A percentile compares a stretch with the other conserved stretches of the same genome.
These are phyloP conservation scores for Oscheius sp. DNA, from an alignment of 2,888 invertebrate genomes.

Conservation along the genomic window DNA sequence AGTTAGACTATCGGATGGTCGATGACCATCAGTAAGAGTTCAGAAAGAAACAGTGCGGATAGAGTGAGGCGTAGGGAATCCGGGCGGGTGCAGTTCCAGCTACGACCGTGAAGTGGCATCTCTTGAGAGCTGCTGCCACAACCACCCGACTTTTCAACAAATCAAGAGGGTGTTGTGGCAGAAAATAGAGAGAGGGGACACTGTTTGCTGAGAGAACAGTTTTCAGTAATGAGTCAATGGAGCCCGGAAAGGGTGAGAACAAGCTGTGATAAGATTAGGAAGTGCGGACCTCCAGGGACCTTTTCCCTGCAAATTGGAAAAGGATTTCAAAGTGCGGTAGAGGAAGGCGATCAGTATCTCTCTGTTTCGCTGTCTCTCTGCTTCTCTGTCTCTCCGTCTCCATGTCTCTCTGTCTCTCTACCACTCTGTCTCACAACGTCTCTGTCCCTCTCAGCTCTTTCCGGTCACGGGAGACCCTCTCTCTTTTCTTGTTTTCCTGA, in stretches of 20 bases:
- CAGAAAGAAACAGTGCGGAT: slow-evolving; percentile 13
- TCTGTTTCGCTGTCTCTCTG: too few species aligned
- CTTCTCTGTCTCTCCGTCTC: background rate
- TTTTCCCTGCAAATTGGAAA: background rate
- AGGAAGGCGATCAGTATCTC: too few species aligned
- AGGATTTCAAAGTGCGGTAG: too few species aligned
- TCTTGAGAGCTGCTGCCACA: slow-evolving; percentile 18
- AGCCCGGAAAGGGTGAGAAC: slow-evolving; percentile 6
- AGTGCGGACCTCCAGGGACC: slow-evolving; percentile 35
- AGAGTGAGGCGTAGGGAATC: slow-evolving; percentile 4
- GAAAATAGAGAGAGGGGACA: background rate
- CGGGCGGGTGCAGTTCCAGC: slow-evolving; percentile 25
- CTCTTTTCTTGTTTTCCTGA: slow-evolving; percentile 8
- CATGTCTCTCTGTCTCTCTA: slow-evolving; percentile 20
- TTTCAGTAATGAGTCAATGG: slow-evolving; percentile 1
- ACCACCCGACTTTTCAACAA: slow-evolving; percentile 4
- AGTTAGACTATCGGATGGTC: background rate
- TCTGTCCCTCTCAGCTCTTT: slow-evolving; percentile 18
- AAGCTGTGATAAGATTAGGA: background rate
- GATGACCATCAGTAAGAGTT: background rate
- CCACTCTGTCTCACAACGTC: background rate
- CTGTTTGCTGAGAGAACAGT: background rate
- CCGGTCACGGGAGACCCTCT: slow-evolving; percentile 2
- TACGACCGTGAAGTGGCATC: slow-evolving; percentile 22
- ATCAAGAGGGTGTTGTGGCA: background rate